Conservation (phyloP, 2,113 vertebrate genomes). For the Lucifuga dentata region DNA sequence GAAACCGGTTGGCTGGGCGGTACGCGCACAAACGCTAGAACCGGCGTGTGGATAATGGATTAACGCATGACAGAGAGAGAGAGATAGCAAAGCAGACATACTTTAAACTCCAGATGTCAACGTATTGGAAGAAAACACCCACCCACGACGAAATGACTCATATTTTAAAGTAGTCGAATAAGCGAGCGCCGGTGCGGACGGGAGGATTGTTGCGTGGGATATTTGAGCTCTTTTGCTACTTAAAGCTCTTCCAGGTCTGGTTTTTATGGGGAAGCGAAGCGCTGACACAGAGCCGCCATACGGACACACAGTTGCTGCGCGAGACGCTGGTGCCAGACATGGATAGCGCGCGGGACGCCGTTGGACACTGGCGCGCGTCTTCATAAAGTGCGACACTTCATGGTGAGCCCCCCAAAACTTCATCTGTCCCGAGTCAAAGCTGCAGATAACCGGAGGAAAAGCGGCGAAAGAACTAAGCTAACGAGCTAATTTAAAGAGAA, state of each 20-base stretch:
- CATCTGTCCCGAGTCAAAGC: constrained; percentile 8
- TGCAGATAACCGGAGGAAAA: neutral
- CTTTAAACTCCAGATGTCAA: constrained; percentile 75
- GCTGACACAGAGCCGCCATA: constrained; percentile 42
- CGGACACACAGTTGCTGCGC: constrained; percentile 57
- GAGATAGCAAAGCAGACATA: constrained; percentile 29
- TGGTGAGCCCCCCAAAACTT: constrained; percentile 6
- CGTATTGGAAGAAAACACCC: constrained; percentile 67
- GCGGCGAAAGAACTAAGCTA: neutral
- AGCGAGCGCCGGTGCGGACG: constrained; percentile 74
- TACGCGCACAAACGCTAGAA: constrained; percentile 29
- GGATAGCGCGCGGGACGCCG: constrained; percentile 60
- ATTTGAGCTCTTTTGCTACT: constrained; percentile 41
- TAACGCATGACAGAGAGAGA: constrained; percentile 50
- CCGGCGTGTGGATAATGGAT: constrained; percentile 70
- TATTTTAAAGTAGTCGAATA: constrained; percentile 66
- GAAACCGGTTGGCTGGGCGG: constrained; percentile 58
- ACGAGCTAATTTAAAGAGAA: neutral
- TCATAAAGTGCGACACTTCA: constrained; percentile 60
- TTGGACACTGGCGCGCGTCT: constrained; percentile 69
- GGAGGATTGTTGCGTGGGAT: constrained; percentile 62
- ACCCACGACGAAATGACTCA: constrained; percentile 71
- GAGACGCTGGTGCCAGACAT: constrained; percentile 60
- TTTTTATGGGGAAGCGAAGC: constrained; percentile 60
- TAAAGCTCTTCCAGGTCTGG: constrained; percentile 38